Evolutionary conservation across 2,888 invertebrate genomes (phyloP).

Genomic region (Hypomecis atomaria): DNA sequence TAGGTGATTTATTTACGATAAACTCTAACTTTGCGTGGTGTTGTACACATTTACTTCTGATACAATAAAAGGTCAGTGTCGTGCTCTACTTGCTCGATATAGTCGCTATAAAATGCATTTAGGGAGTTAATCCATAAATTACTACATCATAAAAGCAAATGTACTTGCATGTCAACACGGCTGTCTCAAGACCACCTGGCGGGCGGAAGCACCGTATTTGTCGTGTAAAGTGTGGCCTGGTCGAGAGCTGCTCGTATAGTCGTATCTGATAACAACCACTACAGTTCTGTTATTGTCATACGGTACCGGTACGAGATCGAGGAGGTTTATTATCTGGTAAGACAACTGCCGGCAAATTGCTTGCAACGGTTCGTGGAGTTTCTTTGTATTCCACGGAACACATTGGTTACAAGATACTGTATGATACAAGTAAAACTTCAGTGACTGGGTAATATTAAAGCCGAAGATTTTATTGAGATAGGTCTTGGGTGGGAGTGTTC

Average conservation of each 20-base stretch:
- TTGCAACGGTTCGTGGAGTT: background rate
- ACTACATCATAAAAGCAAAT: too few species aligned
- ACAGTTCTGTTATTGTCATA: slow-evolving; percentile 6
- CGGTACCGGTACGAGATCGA: slow-evolving; percentile 2
- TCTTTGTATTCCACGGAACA: background rate
- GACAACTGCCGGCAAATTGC: slow-evolving; percentile 2
- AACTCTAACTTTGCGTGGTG: too few species aligned
- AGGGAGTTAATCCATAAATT: too few species aligned
- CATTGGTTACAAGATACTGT: background rate
- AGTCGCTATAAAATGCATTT: too few species aligned
- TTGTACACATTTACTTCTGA: too few species aligned
- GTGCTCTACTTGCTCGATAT: too few species aligned
- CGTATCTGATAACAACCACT: background rate
- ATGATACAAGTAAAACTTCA: background rate
- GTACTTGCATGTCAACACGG: too few species aligned
- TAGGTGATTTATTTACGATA: too few species aligned
- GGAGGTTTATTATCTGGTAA: slow-evolving; percentile 4
- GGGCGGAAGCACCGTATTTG: slow-evolving; percentile 21
- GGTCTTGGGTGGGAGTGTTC: too few species aligned
- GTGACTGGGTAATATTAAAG: background rate
- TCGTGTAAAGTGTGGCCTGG: background rate
- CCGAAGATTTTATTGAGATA: too few species aligned
- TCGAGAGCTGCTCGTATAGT: too few species aligned
- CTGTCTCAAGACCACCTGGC: slow-evolving; percentile 11
- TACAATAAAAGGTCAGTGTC: too few species aligned